Percentiles rank a stretch among this genome's conserved stretches.
phyloP scores from a whole-genome alignment of 2,888 invertebrate genomes.

The Eilema caniola region DNA sequence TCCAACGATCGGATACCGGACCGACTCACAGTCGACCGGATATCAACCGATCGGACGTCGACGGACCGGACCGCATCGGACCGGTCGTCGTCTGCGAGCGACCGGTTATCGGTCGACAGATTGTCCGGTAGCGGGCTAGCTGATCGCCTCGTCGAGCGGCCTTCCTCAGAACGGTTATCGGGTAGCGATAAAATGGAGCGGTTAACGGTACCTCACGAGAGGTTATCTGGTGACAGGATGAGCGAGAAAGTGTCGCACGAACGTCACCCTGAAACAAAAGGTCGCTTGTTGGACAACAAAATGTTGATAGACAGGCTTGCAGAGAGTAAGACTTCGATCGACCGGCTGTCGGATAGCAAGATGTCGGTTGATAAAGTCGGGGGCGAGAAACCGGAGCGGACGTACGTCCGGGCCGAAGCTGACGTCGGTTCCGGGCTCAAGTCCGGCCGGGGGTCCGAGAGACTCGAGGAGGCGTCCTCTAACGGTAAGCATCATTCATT shows the following conservation, averaged over 20 bases:
- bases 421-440: constrained; percentile 78
- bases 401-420: constrained; percentile 77
- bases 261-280: constrained; percentile 48
- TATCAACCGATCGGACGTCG: constrained; percentile 52
- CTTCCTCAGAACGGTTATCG: constrained; percentile 53
- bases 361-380: constrained; percentile 33
- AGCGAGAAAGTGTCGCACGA: constrained; percentile 39
- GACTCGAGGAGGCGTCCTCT: constrained; percentile 72
- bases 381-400: constrained; percentile 44
- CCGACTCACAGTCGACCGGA: constrained; percentile 46
- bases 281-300: constrained; percentile 64
- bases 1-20: constrained; percentile 50
- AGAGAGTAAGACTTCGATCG: constrained; percentile 58
- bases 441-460: constrained; percentile 69
- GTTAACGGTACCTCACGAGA: constrained; percentile 36
- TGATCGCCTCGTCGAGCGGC: constrained; percentile 50
- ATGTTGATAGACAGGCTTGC: constrained; percentile 54
- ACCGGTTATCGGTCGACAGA: constrained; percentile 59
- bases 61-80: constrained; percentile 56
- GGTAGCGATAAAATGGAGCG: constrained; percentile 60
- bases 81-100: constrained; percentile 57
- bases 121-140: constrained; percentile 38
- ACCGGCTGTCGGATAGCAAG: constrained; percentile 41
- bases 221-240: constrained; percentile 58
- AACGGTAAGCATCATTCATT: constrained; percentile 63